Evolutionary conservation across 2,888 invertebrate genomes (phyloP).

Genomic region (Exocentrus adspersus): DNA sequence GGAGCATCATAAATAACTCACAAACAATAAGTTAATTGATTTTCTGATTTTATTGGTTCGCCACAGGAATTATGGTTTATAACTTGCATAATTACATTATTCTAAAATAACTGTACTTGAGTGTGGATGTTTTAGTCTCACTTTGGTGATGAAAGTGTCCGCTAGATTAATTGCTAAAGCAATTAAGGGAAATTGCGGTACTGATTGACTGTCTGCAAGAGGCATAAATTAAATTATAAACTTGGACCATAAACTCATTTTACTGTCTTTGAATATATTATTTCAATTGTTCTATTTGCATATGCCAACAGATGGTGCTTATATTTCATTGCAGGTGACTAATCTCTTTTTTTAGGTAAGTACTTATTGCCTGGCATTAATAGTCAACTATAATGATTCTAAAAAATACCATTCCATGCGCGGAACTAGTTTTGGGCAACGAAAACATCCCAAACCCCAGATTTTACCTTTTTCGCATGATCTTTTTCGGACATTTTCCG

Average conservation of each 20-base stretch:
- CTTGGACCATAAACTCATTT: slow-evolving; percentile 20
- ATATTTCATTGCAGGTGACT: not conserved
- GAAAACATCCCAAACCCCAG: too few relatives aligned
- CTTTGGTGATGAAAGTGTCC: slow-evolving; percentile 12
- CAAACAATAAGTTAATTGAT: too few relatives aligned
- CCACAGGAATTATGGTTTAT: too few relatives aligned
- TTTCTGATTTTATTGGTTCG: too few relatives aligned
- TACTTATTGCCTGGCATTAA: too few relatives aligned
- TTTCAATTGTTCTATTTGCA: slow-evolving; percentile 17
- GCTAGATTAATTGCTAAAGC: slow-evolving; percentile 28
- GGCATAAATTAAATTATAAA: slow-evolving; percentile 24
- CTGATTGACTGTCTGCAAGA: slow-evolving; percentile 23
- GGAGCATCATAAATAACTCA: too few relatives aligned
- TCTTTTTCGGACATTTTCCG: too few relatives aligned
- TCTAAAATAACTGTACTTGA: not conserved
- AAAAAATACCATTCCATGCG: too few relatives aligned
- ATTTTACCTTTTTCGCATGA: too few relatives aligned
- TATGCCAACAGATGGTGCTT: slow-evolving; percentile 3
- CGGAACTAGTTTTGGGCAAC: too few relatives aligned
- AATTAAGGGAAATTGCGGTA: slow-evolving; percentile 28
- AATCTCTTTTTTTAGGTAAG: slow-evolving; percentile 11
- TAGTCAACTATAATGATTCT: too few relatives aligned
- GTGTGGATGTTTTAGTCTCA: not conserved
- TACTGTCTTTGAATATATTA: slow-evolving; percentile 17
- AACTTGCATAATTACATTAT: not conserved